Conservation (phyloP, 2,113 vertebrate genomes). For the Macroglossus sobrinus region DNA sequence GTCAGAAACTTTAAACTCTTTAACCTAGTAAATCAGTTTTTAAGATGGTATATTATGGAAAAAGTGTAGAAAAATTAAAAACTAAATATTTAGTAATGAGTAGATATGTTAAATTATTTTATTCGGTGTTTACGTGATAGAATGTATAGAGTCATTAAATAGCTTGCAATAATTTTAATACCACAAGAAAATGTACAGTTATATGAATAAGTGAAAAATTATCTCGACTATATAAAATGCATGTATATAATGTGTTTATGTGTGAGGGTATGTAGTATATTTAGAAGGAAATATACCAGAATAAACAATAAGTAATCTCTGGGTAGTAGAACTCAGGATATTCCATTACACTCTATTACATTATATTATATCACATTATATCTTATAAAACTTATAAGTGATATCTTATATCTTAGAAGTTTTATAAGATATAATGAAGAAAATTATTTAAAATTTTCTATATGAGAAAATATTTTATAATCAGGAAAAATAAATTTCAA, state of each 20-base stretch:
- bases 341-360: neutral
- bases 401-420: no score
- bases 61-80: neutral
- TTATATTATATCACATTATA: neutral
- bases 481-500: constrained; percentile 27
- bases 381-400: neutral
- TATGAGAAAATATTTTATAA: neutral
- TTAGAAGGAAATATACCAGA: neutral
- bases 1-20: neutral
- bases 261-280: neutral
- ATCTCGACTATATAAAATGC: neutral
- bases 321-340: neutral
- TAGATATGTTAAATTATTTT: neutral
- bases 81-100: neutral
- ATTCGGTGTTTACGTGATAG: neutral
- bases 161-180: constrained; percentile 17
- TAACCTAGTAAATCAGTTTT: neutral
- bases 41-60: neutral
- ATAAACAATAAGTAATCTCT: neutral
- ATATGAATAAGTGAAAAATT: constrained; percentile 20
- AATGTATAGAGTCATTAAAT: neutral
- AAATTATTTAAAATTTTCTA: neutral
- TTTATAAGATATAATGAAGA: no score
- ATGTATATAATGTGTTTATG: neutral
- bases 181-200: neutral